Conservation (phyloP, 2,888 invertebrate species). For the Mermis nigrescens region DNA sequence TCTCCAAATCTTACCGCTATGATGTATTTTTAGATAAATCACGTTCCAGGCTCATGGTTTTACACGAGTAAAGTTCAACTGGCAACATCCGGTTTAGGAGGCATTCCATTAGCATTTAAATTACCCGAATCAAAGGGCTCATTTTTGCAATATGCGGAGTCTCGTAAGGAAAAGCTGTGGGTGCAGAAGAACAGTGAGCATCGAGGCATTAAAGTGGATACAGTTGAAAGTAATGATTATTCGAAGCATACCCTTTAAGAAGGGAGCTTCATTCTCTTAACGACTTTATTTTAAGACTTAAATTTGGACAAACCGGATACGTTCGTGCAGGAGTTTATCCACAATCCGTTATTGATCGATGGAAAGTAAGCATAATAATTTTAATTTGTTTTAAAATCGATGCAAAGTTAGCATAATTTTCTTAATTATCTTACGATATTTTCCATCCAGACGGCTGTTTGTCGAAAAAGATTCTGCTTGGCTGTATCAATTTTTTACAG, state of each 20-base stretch:
- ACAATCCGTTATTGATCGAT: conserved; percentile 67
- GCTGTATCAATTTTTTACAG: no score
- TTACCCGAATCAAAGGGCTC: conserved; percentile 54
- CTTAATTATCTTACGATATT: no score
- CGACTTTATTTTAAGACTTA: conserved; percentile 43
- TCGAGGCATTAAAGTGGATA: conserved; percentile 58
- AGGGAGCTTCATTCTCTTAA: neutral
- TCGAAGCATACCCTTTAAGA: neutral
- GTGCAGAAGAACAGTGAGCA: conserved; percentile 81
- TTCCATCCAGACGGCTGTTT: no score
- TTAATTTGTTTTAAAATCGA: neutral
- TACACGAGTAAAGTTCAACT: conserved; percentile 78
- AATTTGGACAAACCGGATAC: conserved; percentile 50
- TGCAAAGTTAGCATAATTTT: no score
- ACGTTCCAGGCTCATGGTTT: conserved; percentile 78
- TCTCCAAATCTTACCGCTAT: neutral
- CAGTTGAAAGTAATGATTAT: conserved; percentile 36
- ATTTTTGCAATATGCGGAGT: conserved; percentile 48
- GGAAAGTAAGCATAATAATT: conserved; percentile 41
- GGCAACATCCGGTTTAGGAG: conserved; percentile 54
- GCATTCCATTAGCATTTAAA: conserved; percentile 68
- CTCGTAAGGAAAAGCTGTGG: conserved; percentile 53
- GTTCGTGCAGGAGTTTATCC: conserved; percentile 76
- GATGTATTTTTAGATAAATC: conserved; percentile 61
- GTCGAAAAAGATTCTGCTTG: no score